These are phyloP conservation scores for Sebastes fasciatus DNA, from an alignment of 2,113 vertebrate species.

Conservation along the genomic window DNA sequence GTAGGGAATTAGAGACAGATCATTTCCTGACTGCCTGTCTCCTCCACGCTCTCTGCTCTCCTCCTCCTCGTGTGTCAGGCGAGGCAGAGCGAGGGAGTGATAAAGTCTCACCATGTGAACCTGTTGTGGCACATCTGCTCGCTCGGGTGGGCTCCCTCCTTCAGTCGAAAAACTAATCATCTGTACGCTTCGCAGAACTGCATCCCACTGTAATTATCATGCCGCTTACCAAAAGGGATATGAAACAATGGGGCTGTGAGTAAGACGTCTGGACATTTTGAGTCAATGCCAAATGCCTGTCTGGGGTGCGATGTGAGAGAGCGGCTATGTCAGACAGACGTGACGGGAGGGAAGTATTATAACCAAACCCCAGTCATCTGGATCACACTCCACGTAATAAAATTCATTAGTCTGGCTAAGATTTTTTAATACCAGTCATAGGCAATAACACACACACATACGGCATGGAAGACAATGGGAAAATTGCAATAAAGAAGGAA, in stretches of 20 bases:
- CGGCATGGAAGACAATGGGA: constrained; percentile 29
- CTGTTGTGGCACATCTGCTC: constrained; percentile 66
- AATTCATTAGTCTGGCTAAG: constrained; percentile 74
- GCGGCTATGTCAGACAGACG: constrained; percentile 73
- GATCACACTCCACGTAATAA: constrained; percentile 59
- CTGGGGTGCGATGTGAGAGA: constrained; percentile 74
- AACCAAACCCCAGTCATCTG: constrained; percentile 66
- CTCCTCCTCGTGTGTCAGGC: not conserved
- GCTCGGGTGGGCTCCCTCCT: constrained; percentile 57
- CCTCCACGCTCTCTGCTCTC: not conserved
- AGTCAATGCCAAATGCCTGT: constrained; percentile 79
- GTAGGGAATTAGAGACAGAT: constrained; percentile 13
- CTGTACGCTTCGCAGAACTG: constrained; percentile 56
- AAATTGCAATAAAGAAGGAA: constrained; percentile 44
- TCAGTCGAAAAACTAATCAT: constrained; percentile 59
- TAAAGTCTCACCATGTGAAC: constrained; percentile 54
- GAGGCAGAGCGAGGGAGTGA: constrained; percentile 2
- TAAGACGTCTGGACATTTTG: constrained; percentile 84
- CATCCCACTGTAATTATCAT: constrained; percentile 74
- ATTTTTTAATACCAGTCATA: constrained; percentile 61
- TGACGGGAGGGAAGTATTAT: constrained; percentile 66
- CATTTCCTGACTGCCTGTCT: constrained; percentile 14
- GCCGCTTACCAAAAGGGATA: constrained; percentile 74
- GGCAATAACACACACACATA: constrained; percentile 17
- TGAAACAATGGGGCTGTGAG: constrained; percentile 83